These are phyloP conservation scores for Rhagium mordax DNA, from an alignment of 2,888 invertebrate genomes.

Conservation along the genomic window DNA sequence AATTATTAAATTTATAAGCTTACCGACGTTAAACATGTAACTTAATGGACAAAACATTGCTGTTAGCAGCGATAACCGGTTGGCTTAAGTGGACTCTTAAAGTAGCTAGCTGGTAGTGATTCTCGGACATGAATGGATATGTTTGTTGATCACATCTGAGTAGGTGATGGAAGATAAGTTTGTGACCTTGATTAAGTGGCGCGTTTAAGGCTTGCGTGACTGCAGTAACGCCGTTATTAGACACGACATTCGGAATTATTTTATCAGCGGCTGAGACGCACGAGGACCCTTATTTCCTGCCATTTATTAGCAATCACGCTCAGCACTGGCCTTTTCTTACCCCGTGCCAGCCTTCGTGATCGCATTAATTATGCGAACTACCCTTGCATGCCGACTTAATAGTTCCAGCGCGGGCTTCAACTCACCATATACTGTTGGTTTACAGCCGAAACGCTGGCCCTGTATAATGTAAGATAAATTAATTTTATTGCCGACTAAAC, in stretches of 20 bases:
- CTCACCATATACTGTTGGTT: constrained; percentile 64
- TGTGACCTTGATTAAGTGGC: constrained; percentile 65
- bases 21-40: not conserved
- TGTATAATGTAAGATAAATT: constrained; percentile 69
- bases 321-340: constrained; percentile 69
- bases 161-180: constrained; percentile 39
- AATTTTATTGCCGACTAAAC: constrained; percentile 72
- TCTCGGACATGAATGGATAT: constrained; percentile 16
- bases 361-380: constrained; percentile 68
- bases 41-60: not conserved
- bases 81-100: not conserved
- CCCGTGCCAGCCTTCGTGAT: constrained; percentile 69
- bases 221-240: constrained; percentile 67
- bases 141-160: constrained; percentile 6
- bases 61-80: not conserved
- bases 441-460: constrained; percentile 65
- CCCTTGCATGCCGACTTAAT: constrained; percentile 66
- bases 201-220: constrained; percentile 67
- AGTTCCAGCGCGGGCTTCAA: constrained; percentile 58
- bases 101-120: not conserved
- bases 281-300: constrained; percentile 71
- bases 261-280: constrained; percentile 70
- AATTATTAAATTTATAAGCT: not conserved
- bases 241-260: constrained; percentile 71
- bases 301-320: constrained; percentile 70